Conservation (phyloP, 2,113 vertebrate genomes). For the Zosterops japonicus region DNA sequence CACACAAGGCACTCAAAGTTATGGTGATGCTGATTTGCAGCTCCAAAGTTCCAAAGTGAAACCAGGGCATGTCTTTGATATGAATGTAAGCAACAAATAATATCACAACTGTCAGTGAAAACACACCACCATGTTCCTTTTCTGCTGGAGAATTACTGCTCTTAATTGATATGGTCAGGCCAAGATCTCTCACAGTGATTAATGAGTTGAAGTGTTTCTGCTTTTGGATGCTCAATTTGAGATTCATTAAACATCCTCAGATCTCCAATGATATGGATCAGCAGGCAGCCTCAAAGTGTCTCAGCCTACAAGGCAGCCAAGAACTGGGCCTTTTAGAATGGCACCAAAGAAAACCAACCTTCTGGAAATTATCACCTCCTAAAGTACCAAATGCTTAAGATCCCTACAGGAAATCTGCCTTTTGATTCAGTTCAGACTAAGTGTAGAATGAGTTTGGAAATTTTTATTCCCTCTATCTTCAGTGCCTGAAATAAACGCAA, state of each 20-base stretch:
- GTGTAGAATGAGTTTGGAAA: background rate
- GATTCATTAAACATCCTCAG: background rate
- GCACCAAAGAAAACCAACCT: background rate
- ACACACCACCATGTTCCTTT: background rate
- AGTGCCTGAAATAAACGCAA: background rate
- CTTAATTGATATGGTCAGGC: background rate
- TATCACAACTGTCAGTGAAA: background rate
- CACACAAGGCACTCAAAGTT: background rate
- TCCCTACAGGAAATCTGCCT: background rate
- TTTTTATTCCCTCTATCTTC: background rate
- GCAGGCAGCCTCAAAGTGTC: background rate
- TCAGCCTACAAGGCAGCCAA: background rate
- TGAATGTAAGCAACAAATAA: background rate
- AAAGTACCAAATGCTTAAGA: background rate
- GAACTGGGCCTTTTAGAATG: background rate
- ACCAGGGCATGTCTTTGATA: background rate
- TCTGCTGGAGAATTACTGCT: background rate
- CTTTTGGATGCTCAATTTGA: constrained; percentile 21
- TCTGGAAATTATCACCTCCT: background rate
- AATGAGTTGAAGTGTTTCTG: background rate
- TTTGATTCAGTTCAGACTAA: background rate
- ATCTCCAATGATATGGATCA: background rate
- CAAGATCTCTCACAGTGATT: background rate
- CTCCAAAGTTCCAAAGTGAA: background rate
- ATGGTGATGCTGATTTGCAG: background rate